Conservation (phyloP, 2,797 vertebrate genomes). For the Agapornis canus region DNA sequence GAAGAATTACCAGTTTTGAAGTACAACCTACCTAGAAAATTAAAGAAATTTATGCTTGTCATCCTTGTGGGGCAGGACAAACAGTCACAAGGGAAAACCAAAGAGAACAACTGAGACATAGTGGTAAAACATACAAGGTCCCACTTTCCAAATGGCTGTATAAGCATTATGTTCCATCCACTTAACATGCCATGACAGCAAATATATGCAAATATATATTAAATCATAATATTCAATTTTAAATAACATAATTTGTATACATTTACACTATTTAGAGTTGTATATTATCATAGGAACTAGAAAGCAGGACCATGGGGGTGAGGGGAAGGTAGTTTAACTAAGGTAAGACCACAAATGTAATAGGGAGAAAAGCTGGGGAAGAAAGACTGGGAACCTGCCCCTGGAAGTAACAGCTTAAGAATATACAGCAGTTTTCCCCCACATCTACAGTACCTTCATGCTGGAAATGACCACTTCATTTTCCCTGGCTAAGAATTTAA, state of each 20-base stretch:
- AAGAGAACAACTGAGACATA: background rate
- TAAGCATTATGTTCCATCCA: background rate
- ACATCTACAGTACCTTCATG: background rate
- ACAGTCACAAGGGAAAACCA: background rate
- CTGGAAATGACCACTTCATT: background rate
- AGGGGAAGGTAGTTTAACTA: background rate
- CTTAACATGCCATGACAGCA: background rate
- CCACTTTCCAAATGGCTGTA: background rate
- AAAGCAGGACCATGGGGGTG: background rate
- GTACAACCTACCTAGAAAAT: background rate
- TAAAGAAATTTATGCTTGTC: background rate
- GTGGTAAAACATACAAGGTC: background rate
- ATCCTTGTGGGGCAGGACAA: background rate
- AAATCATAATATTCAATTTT: background rate
- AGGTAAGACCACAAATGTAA: background rate
- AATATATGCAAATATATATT: background rate
- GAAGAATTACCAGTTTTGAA: background rate
- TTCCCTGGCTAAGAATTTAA: background rate
- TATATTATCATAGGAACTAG: background rate
- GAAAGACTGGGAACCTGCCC: background rate
- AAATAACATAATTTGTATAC: background rate
- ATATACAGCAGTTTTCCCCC: background rate
- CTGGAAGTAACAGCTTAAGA: background rate
- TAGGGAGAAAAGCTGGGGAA: fast-evolving
- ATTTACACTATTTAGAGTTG: background rate